phyloP scores from a whole-genome alignment of 2,113 vertebrate species.

The Notarius quadriscutis region DNA sequence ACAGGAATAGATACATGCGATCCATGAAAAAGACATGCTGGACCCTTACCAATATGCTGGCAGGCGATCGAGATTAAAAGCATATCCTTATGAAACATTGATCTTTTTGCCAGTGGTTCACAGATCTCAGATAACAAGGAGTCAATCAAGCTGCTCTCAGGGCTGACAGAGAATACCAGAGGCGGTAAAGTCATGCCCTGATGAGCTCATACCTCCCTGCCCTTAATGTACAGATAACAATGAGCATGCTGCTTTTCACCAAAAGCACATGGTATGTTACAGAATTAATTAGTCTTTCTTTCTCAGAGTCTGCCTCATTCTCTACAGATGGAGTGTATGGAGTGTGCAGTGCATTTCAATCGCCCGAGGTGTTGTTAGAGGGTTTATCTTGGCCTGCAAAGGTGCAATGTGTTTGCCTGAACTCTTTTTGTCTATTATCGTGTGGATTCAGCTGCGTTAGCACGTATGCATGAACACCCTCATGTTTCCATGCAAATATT shows the following conservation, averaged over 20 bases:
- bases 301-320: neutral
- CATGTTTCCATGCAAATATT: conserved; percentile 5
- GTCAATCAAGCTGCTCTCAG: conserved; percentile 33
- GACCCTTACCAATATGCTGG: conserved; percentile 19
- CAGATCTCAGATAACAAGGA: conserved; percentile 48
- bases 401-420: conserved; percentile 5
- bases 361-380: conserved; percentile 12
- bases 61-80: conserved; percentile 40
- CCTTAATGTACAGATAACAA: conserved; percentile 46
- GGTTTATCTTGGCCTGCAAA: conserved; percentile 36
- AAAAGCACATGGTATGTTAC: conserved; percentile 33
- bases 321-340: conserved; percentile 10
- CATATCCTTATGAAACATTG: conserved; percentile 44
- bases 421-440: conserved; percentile 25
- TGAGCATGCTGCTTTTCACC: conserved; percentile 30
- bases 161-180: conserved; percentile 13
- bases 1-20: conserved; percentile 1
- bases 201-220: conserved; percentile 34
- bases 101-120: conserved; percentile 45
- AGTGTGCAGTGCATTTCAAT: conserved; percentile 12
- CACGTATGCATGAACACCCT: conserved; percentile 23
- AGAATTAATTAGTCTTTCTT: conserved; percentile 9
- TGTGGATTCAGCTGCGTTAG: conserved; percentile 20
- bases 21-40: conserved; percentile 28
- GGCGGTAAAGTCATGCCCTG: conserved; percentile 33